A percentile compares a stretch with the other conserved stretches of the same genome.
These are phyloP conservation scores for Romanogobio albipinnatus DNA, from an alignment of 2,113 vertebrate species.

Conservation along the genomic window DNA sequence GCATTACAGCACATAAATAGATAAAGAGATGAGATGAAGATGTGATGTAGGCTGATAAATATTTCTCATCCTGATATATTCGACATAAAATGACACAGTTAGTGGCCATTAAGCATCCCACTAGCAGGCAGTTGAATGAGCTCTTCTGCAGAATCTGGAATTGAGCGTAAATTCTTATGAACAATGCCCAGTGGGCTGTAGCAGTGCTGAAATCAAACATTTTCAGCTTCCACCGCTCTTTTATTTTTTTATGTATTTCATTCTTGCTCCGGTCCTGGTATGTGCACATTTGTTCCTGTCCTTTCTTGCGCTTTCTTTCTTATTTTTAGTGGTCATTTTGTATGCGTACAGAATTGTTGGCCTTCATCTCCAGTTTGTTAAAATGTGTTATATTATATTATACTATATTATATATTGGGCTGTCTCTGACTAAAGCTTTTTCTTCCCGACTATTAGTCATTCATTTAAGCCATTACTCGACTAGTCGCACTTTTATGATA, in stretches of 20 bases:
- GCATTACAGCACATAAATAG: not conserved
- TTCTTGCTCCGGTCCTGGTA: not conserved
- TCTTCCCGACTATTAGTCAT: too few species aligned
- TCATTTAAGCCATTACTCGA: too few species aligned
- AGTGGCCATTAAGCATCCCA: constrained; percentile 25
- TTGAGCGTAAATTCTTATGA: constrained; percentile 27
- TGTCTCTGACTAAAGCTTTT: too few species aligned
- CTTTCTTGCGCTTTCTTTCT: not conserved
- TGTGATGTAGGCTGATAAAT: constrained; percentile 23
- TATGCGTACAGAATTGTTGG: not conserved
- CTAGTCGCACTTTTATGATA: too few species aligned
- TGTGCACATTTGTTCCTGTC: not conserved
- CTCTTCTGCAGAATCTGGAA: constrained; percentile 10
- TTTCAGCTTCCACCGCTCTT: not conserved
- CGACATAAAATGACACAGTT: constrained; percentile 15
- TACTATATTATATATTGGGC: too few species aligned
- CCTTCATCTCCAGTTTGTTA: not conserved
- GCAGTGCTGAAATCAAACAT: constrained; percentile 19
- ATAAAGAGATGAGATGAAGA: constrained; percentile 22
- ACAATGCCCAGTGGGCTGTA: constrained; percentile 16
- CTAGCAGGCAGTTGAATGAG: constrained; percentile 38
- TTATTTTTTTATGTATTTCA: not conserved
- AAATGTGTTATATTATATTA: not conserved
- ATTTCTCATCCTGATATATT: constrained; percentile 10
- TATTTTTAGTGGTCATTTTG: not conserved